Percentiles rank a stretch among this genome's conserved stretches.
Conservation (phyloP, 1,140 invertebrate genomes). For the Dendroctonus valens region DNA sequence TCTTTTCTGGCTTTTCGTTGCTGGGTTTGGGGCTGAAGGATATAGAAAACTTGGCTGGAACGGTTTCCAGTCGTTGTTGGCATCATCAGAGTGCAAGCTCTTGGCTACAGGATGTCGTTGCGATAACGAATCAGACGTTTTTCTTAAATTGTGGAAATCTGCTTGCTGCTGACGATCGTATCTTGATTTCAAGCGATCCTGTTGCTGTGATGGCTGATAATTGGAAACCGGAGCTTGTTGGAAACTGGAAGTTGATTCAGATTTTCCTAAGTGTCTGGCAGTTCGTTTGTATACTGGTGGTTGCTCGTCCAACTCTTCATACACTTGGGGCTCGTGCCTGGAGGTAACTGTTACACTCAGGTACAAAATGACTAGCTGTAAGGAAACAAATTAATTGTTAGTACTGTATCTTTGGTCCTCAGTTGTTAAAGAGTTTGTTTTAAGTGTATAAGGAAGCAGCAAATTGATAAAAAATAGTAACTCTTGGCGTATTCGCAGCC, state of each 20-base stretch:
- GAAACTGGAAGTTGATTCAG: too few relatives aligned
- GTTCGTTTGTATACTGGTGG: constrained; percentile 22
- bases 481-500: too few relatives aligned
- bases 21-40: neutral
- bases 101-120: neutral
- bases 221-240: constrained; percentile 32
- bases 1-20: too few relatives aligned
- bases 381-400: constrained; percentile 13
- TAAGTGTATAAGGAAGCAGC: too few relatives aligned
- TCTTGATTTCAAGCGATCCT: constrained; percentile 35
- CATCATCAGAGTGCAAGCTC: neutral
- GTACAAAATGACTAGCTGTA: constrained; percentile 28
- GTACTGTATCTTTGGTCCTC: too few relatives aligned
- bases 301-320: constrained; percentile 36
- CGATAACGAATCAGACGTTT: neutral
- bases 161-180: constrained; percentile 40
- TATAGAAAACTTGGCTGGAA: constrained; percentile 20
- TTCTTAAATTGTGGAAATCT: constrained; percentile 25
- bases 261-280: constrained; percentile 17
- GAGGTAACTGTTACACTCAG: constrained; percentile 4
- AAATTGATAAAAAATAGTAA: too few relatives aligned
- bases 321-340: constrained; percentile 35
- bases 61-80: constrained; percentile 25
- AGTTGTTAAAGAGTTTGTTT: too few relatives aligned
- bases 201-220: constrained; percentile 35